Evolutionary conservation across 64 coral and sea anemone species (phyloP), one percentile per base, ranked within the genome.

Genomic region (Acropora yongei): DNA sequence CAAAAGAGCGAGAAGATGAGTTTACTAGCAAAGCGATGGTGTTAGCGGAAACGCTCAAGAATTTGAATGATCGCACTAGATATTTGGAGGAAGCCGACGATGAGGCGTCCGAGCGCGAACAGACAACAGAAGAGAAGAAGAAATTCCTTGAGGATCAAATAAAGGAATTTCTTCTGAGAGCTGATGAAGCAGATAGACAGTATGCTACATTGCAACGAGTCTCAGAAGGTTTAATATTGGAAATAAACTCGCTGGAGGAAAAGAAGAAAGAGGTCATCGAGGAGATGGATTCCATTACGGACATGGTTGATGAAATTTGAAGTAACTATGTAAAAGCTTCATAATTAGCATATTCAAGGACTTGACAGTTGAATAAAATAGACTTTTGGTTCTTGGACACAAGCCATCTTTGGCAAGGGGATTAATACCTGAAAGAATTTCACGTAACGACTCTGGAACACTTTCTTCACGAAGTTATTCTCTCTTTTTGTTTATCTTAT

Each of bases 71-170:
- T 39, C 47, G 58, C 6, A 60, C 66, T 1, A 80, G 80, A 53
- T 3, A 39, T 1, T 20, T 93, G 9, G 91, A 93, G 42, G 83
- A 93, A 73, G 49, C 7, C 2, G 91, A 93, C 76, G 91, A 93
- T 44, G 41, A 55, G 1, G 86, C 73, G 3, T 51, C 17, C 76
- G 91, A 87, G 49, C 74, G 84, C 44, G 91, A 93, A n/a, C 49
- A 80, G 51, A 57, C 69, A 2, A 93, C 44, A 3, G 91, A 93
- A 68, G 91, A 93, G 7, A 93, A 93, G 45, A 80, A 87, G 13
- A 72, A 79, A 78, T 93, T 93, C 67, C 74, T 93, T 14, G 46
- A 93, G 13, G 91, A 87, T 11, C 91, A 93, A 71, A 16, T 87
- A 0, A 93, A 93, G 20, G 58, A 79, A 19, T 44, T 18, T 6